Evolutionary conservation across 2,888 invertebrate species (phyloP), one percentile per base, ranked within the genome.

Genomic region (Synanthedon myopaeformis): DNA sequence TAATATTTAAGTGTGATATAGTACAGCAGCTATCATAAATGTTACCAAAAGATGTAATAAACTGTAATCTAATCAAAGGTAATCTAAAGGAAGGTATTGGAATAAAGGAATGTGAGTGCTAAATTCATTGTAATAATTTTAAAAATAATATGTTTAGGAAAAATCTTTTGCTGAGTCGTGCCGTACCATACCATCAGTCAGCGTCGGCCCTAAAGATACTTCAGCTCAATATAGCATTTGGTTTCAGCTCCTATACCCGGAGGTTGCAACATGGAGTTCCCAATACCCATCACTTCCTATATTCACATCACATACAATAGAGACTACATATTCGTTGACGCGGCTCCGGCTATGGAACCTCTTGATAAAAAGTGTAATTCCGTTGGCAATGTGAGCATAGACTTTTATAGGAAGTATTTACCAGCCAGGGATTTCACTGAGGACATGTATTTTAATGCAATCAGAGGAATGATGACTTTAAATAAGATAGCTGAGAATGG

Each of bases 221-320:
- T 8, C 1, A 28, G 3, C 35, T 35, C 35, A 35, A 35, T 35
- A 8, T 10, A 35, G 35, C 35, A 35, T 35, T 35, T 10, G 35
- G 13, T 74, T 83, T 57, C 75, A 94, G 94, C 91, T 70, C 94
- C 94, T 0, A 80, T 93, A 59, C 94, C 94, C 14, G 95, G 95
- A 45, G 94, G 93, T 14, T 94, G 94, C 70, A 94, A 93, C 66
- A 88, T 92, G 89, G 92, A 92, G 64, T 91, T 91, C 60, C 75
- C 89, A 48, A 67, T 90, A 13, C 79, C 89, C 59, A 84, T 89
- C 58, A 89, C 92, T 8, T 93, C 94, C 0, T 92, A 86, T 65
- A 84, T 92, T 65, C 69, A 51, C 61, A 80, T 60, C 59, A 79
- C 19, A 69, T 87, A 70, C n/a, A 64, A 68, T 42, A 63, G 64